phyloP scores from a whole-genome alignment of 2,113 vertebrate species.

The Dromiciops gliroides region DNA sequence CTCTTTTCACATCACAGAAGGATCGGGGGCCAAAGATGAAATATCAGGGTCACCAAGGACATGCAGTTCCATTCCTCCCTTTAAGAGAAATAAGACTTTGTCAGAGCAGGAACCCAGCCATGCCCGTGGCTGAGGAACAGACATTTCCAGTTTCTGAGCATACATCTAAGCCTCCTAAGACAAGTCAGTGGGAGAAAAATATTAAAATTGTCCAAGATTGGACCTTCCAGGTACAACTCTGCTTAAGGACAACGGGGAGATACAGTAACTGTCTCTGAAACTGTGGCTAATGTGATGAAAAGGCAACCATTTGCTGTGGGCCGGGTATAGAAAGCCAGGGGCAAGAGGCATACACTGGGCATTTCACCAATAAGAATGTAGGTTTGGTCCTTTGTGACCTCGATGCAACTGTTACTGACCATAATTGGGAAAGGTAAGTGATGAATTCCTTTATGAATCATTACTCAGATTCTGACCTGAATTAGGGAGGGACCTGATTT shows the following conservation, averaged over 20 bases:
- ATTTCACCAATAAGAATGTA: neutral
- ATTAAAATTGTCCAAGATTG: neutral
- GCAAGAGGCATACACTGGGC: neutral
- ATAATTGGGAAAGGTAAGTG: slow-evolving; percentile 54
- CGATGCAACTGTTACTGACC: neutral
- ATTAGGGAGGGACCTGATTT: neutral
- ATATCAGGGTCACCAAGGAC: neutral
- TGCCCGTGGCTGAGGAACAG: neutral
- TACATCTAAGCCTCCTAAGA: neutral
- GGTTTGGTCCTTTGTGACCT: neutral
- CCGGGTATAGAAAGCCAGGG: neutral
- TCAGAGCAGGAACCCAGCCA: neutral
- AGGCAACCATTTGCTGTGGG: neutral
- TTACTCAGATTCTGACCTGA: neutral
- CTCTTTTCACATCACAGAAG: neutral
- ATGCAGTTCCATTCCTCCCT: neutral
- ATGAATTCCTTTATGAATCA: slow-evolving; percentile 10
- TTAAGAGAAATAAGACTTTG: neutral
- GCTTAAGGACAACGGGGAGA: neutral
- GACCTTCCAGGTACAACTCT: neutral
- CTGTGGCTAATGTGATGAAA: neutral
- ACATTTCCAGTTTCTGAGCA: neutral
- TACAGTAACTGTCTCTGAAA: neutral
- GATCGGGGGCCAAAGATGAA: neutral
- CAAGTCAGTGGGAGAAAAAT: neutral